Evolutionary conservation across 2,888 invertebrate species (phyloP), one percentile per base, ranked within the genome.

Genomic region (Calameuta idolon): DNA sequence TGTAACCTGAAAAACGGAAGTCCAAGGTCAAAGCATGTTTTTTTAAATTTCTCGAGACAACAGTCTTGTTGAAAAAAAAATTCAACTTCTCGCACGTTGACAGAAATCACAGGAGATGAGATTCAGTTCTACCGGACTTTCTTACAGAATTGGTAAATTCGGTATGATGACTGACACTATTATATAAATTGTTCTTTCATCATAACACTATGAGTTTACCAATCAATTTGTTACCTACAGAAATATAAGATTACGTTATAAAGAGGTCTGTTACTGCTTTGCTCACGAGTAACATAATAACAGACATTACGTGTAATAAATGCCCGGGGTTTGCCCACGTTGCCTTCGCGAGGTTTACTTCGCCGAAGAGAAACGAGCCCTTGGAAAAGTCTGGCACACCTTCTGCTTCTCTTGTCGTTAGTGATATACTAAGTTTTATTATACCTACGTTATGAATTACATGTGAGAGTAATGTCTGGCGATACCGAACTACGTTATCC

Each of bases 401-500:
- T 91, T 91, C 78, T 92, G 92, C 81, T 92, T 92, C 81, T 90
- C 91, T 76, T 92, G 91, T 83, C 86, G 91, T 92, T 87, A 90
- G 90, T 90, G 23, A 71, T 23, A 55, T 23, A 5, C 23, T 55
- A 9, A 23, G 23, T 55, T 55, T 2, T 55, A 23, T 55, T 23
- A 55, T 9, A 55, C 23, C 9, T 3, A 55, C 40, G 23, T 23
- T 55, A 55, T 55, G 23, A 40, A 40, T 40, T 40, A 15, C 55
- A 23, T 1, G 9, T 1, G 23, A 55, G 55, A 55, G 1, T 23
- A 55, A 55, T 23, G 55, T 55, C 1, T 1, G 23, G 9, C 15
- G 55, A 9, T 23, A 55, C 23, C 9, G 15, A 55, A 55, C 9
- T 55, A 23, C 5, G 3, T 55, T 9, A 73, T 75, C 68, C 34